Percentiles rank a stretch among this genome's conserved stretches.
Conservation (phyloP, 2,113 vertebrate genomes). For the Campylorhamphus procurvoides region DNA sequence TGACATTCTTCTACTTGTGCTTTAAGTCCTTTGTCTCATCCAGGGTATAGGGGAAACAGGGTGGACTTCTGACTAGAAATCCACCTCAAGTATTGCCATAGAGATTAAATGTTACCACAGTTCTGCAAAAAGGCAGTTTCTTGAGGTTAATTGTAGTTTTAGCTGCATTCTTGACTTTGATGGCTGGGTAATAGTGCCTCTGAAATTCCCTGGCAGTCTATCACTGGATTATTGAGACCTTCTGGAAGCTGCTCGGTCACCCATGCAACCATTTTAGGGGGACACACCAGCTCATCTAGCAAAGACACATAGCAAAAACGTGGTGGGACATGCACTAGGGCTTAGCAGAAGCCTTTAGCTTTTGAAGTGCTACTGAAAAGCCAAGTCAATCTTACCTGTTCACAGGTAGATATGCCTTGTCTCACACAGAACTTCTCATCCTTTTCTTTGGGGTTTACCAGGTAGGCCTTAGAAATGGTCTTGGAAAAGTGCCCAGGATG, state of each 20-base stretch:
- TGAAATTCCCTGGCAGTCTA: neutral
- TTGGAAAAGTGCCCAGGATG: neutral
- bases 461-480: neutral
- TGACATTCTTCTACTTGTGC: neutral
- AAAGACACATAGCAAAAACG: accelerated
- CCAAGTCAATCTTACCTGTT: neutral
- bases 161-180: neutral
- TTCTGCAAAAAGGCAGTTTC: neutral
- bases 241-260: neutral
- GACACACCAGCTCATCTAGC: neutral
- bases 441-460: neutral
- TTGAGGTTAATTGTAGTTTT: neutral
- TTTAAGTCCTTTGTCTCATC: neutral
- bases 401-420: neutral
- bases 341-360: neutral
- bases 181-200: neutral
- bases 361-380: neutral
- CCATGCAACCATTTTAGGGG: neutral
- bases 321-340: neutral
- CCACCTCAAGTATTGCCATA: neutral
- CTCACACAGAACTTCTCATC: neutral
- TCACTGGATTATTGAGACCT: neutral
- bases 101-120: neutral
- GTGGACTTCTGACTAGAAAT: neutral
- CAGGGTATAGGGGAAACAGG: neutral